Percentiles rank a stretch among this genome's conserved stretches.
Conservation (phyloP, 2,888 invertebrate species). For the Brachypalpus laphriformis region DNA sequence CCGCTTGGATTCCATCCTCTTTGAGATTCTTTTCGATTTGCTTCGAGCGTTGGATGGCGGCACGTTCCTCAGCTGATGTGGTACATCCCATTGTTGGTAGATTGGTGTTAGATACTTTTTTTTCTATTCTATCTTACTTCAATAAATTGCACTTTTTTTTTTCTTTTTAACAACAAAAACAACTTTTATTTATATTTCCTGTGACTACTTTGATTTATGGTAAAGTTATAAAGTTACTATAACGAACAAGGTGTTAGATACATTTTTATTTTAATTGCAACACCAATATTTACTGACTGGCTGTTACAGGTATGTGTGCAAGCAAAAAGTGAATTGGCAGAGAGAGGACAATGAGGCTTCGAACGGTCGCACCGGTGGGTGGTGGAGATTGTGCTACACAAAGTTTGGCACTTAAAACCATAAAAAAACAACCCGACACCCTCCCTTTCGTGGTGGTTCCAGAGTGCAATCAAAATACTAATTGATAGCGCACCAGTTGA, state of each 20-base stretch:
- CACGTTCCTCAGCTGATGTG: slow-evolving; percentile 99
- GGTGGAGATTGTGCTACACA: neutral
- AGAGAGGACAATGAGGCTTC: neutral
- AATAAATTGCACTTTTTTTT: slow-evolving; percentile 59
- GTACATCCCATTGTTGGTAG: slow-evolving; percentile 95
- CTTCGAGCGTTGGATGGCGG: slow-evolving; percentile 98
- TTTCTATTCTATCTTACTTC: slow-evolving; percentile 11
- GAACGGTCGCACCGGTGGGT: slow-evolving; percentile 11
- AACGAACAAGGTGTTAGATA: slow-evolving; percentile 23
- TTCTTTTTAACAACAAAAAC: neutral
- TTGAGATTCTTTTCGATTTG: slow-evolving; percentile 99
- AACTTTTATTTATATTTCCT: slow-evolving; percentile 16
- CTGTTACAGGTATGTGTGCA: slow-evolving; percentile 11
- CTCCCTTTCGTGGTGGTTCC: neutral
- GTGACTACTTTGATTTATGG: neutral
- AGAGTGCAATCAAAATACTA: slow-evolving; percentile 60
- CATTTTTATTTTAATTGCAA: neutral
- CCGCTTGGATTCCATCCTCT: slow-evolving; percentile 98
- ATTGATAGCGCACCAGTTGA: slow-evolving; percentile 59
- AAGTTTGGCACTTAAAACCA: slow-evolving; percentile 44
- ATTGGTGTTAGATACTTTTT: slow-evolving; percentile 38
- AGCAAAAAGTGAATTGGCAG: slow-evolving; percentile 47
- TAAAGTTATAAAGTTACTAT: slow-evolving; percentile 21
- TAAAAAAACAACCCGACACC: slow-evolving; percentile 15
- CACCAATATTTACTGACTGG: slow-evolving; percentile 1